phyloP scores from a whole-genome alignment of 2,888 invertebrate species.

The Lochmaea crataegi region DNA sequence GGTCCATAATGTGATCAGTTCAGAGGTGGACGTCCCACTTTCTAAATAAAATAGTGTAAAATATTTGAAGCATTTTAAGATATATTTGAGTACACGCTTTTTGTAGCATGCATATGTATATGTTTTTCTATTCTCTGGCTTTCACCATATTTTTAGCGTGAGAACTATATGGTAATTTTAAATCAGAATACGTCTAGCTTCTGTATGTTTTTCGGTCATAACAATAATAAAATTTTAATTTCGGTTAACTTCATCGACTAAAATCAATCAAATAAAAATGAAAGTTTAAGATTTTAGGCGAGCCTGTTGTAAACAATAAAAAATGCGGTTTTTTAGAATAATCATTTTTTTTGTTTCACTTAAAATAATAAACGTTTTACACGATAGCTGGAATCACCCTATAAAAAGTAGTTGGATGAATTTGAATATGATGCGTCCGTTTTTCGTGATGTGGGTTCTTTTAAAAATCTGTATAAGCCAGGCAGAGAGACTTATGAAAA shows the following conservation, averaged over 20 bases:
- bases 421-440: conserved; percentile 44
- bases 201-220: not conserved
- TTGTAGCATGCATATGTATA: not conserved
- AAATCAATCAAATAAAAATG: not conserved
- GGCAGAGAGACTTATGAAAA: conserved; percentile 46
- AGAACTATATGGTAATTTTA: conserved; percentile 8
- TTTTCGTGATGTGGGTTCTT: conserved; percentile 45
- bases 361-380: not conserved
- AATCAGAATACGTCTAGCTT: not conserved
- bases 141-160: conserved; percentile 10
- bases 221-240: not conserved
- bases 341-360: not conserved
- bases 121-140: not conserved
- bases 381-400: conserved; percentile 18
- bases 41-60: not conserved
- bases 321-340: too few relatives aligned
- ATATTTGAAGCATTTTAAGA: not conserved
- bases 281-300: not conserved
- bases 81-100: not conserved
- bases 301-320: too few relatives aligned
- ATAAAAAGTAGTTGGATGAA: conserved; percentile 34
- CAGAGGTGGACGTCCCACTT: not conserved
- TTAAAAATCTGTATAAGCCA: conserved; percentile 47
- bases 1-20: not conserved
- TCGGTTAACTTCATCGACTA: not conserved